These are phyloP conservation scores for Lissonota sp. DNA, from an alignment of 2,888 invertebrate genomes.

Conservation along the genomic window DNA sequence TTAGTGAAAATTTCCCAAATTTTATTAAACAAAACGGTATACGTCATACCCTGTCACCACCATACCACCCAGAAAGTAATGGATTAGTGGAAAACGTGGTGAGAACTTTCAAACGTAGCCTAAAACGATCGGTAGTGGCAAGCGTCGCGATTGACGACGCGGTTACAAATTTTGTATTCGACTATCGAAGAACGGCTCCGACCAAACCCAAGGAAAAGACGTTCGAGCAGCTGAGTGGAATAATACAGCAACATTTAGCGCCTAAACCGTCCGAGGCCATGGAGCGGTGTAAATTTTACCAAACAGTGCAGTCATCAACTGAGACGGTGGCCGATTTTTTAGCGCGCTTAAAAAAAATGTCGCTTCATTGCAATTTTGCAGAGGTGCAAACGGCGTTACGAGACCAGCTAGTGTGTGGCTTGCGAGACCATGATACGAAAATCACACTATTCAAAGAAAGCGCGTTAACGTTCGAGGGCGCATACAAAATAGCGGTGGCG, in stretches of 20 bases:
- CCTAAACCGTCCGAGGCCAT: conserved; percentile 45
- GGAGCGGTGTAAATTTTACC: conserved; percentile 42
- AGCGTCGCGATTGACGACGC: no score
- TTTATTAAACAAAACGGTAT: no score
- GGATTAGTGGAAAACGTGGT: no score
- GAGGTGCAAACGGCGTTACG: conserved; percentile 24
- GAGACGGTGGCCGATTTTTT: conserved; percentile 72
- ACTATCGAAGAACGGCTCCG: no score
- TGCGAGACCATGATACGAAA: conserved; percentile 36
- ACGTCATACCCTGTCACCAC: no score
- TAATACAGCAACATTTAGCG: conserved; percentile 17
- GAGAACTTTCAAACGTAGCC: no score
- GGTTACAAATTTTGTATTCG: no score
- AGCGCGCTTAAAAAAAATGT: conserved; percentile 83
- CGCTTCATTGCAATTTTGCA: conserved; percentile 76
- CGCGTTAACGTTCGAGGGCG: conserved; percentile 32
- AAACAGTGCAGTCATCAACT: conserved; percentile 67
- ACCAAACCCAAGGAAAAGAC: background rate
- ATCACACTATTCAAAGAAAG: conserved; percentile 23
- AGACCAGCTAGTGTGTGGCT: conserved; percentile 38
- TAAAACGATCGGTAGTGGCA: no score
- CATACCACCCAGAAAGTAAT: no score
- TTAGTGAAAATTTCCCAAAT: no score
- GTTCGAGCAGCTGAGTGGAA: background rate
- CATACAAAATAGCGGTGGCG: conserved; percentile 37